Percentiles rank a stretch among this genome's conserved stretches.
Evolutionary conservation across 2,113 vertebrate genomes (phyloP).

Genomic region (Oreotrochilus melanogaster): DNA sequence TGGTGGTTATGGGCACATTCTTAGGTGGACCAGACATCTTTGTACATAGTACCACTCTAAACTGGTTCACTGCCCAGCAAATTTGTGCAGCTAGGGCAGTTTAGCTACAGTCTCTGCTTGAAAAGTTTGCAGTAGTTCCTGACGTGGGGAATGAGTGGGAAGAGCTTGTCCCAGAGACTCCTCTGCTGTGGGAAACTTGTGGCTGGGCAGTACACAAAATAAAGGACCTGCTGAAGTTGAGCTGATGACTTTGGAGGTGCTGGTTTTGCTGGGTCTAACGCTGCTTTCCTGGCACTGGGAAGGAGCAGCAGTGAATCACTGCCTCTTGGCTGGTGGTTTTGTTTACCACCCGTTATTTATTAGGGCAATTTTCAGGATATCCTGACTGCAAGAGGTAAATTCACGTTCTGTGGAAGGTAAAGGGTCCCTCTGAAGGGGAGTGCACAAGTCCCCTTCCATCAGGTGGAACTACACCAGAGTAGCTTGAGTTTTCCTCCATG

Average conservation of each 20-base stretch:
- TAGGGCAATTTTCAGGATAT: neutral
- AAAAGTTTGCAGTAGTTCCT: neutral
- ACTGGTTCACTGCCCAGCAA: neutral
- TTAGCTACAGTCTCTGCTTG: neutral
- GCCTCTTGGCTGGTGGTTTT: neutral
- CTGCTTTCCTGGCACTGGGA: neutral
- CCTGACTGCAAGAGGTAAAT: neutral
- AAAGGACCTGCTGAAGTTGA: neutral
- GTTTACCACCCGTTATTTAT: neutral
- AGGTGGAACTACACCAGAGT: neutral
- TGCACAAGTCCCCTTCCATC: neutral
- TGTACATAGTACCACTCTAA: fast-evolving
- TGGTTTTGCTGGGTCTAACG: neutral
- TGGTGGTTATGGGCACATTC: fast-evolving
- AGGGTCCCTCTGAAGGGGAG: neutral
- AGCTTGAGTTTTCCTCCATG: neutral
- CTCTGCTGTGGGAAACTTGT: neutral
- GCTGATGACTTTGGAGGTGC: neutral
- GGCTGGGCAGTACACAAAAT: neutral
- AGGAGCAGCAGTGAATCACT: neutral
- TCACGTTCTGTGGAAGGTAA: fast-evolving
- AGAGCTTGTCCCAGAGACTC: fast-evolving
- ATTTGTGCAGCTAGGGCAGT: neutral
- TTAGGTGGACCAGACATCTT: neutral
- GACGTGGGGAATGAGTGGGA: neutral